phyloP scores from a whole-genome alignment of 1,140 invertebrate genomes.

The Drosophila miranda region DNA sequence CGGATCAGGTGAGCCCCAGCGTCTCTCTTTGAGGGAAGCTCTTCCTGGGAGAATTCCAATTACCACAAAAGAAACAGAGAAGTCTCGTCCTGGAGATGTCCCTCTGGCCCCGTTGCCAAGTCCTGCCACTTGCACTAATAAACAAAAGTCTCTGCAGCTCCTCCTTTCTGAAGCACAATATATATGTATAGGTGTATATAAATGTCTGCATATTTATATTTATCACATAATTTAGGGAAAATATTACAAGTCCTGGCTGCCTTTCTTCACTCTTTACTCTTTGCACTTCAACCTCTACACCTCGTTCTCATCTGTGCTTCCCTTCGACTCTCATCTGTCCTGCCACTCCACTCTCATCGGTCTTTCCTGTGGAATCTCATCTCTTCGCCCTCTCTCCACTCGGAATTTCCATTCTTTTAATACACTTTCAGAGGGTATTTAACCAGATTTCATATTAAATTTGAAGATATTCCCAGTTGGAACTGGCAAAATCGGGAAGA shows the following conservation, averaged over 20 bases:
- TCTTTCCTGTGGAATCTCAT: too few relatives aligned
- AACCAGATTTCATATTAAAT: too few relatives aligned
- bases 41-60: slow-evolving; percentile 60
- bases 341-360: too few relatives aligned
- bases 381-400: too few relatives aligned
- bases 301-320: background rate
- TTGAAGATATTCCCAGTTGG: too few relatives aligned
- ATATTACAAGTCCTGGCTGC: slow-evolving; percentile 62
- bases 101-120: slow-evolving; percentile 12
- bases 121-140: slow-evolving; percentile 49
- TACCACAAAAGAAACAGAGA: slow-evolving; percentile 45
- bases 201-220: slow-evolving; percentile 66
- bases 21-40: background rate
- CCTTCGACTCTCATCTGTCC: too few relatives aligned
- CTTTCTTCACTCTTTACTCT: slow-evolving; percentile 40
- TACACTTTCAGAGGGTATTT: too few relatives aligned
- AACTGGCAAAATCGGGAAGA: too few relatives aligned
- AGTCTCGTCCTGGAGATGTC: slow-evolving; percentile 8
- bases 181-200: slow-evolving; percentile 14
- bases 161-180: slow-evolving; percentile 22
- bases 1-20: slow-evolving; percentile 89
- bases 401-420: too few relatives aligned
- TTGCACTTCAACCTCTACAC: slow-evolving; percentile 4
- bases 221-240: slow-evolving; percentile 77
- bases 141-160: slow-evolving; percentile 33